Base-by-base conservation (phyloP, 2,113 vertebrate genomes). In the Eulacestoma nigropectus region DNA sequence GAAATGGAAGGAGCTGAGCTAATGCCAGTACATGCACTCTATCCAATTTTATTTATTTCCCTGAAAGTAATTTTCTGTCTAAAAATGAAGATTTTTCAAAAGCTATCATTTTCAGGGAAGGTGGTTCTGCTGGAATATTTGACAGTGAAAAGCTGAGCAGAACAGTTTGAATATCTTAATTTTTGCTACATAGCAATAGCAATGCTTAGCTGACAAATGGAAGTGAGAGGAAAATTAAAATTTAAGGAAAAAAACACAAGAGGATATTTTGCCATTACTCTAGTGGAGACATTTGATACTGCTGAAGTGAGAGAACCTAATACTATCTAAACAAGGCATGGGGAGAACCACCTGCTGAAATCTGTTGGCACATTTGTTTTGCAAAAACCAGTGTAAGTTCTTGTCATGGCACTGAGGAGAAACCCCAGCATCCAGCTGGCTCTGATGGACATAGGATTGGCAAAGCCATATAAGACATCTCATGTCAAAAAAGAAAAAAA, bases 391-490 rank as follows among this genome's bases (percentile, higher is more conserved):
- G 32, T 30, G 50, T 90, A 62, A 92, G 35, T 78, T 89, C 83
- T 95, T 89, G 72, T 92, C 27, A 6, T 44, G 80, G 68, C 84
- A 81, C 56, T 19, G 68, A 60, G 76, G 37, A 90, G 76, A 30
- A 93, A 62, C 21, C 9, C 22, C 65, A 72, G 86, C 69, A 92
- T 84, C 93, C 94, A 81, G 87, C 59, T 97, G 96, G 87, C 94
- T 94, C 65, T 14, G 85, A 17, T 0, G 37, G 79, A 68, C 90
- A 42, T 0, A 2, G 87, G 35, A 5, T 21, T 93, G 90, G 78
- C 94, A 92, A 85, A 56, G 46, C 78, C 18, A 6, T 49, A 8
- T 4, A 70, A 70, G 46, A 41, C 49, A 59, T 30, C 47, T 56
- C 44, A 13, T 29, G 65, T 85, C 57, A 79, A 39, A 70, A 47